Percentiles rank a stretch among this genome's conserved stretches.
phyloP scores from a whole-genome alignment of 2,113 vertebrate species.

The Sapayoa aenigma region DNA sequence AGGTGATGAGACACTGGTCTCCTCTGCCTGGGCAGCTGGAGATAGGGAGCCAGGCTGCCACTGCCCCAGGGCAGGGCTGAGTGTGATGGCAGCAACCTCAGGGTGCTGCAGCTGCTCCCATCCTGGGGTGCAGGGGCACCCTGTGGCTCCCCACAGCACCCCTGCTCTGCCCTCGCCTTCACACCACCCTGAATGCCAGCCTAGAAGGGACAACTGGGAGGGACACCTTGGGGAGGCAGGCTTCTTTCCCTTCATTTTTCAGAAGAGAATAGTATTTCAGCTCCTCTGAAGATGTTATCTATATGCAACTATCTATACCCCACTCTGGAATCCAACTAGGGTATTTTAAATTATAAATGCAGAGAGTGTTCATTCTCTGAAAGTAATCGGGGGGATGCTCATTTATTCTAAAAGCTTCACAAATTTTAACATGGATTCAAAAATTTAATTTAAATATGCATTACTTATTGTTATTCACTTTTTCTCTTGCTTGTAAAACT shows the following conservation, averaged over 20 bases:
- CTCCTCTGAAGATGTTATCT: not conserved
- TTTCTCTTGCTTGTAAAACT: constrained; percentile 6
- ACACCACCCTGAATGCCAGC: not conserved
- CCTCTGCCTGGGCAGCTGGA: not conserved
- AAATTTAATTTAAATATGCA: constrained; percentile 5
- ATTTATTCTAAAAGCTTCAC: constrained; percentile 16
- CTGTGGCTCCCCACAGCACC: rapidly evolving
- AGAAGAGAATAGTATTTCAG: not conserved
- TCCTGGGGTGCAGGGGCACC: not conserved
- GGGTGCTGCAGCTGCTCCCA: not conserved
- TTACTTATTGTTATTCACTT: not conserved
- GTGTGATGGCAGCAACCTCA: rapidly evolving
- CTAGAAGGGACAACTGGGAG: not conserved
- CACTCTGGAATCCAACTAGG: not conserved
- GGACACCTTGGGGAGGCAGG: not conserved
- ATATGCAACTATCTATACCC: not conserved
- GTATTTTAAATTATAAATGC: not conserved
- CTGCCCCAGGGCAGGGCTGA: not conserved
- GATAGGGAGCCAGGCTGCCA: not conserved
- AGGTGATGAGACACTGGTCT: not conserved
- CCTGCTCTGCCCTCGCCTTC: not conserved
- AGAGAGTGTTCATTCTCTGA: not conserved
- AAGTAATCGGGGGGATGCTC: not conserved
- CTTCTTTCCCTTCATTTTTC: not conserved
- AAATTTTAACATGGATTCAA: constrained; percentile 1